Conservation (phyloP, 2,888 invertebrate species). For the Troides oblongomaculatus region DNA sequence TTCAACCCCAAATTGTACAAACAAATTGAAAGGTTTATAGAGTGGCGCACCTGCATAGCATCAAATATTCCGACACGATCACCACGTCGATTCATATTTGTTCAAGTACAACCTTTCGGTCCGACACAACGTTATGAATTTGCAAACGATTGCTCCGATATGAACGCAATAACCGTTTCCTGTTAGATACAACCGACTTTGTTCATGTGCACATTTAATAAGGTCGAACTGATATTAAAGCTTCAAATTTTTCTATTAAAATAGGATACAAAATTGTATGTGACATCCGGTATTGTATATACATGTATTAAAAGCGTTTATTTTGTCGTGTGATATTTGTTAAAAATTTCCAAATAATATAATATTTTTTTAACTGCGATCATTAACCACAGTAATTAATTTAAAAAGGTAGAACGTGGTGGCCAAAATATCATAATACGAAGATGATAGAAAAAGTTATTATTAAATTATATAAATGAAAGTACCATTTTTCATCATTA, state of each 20-base stretch:
- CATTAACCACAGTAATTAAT: too few species aligned
- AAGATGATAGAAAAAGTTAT: too few species aligned
- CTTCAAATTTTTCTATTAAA: not conserved
- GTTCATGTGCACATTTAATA: not conserved
- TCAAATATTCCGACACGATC: slow-evolving; percentile 45
- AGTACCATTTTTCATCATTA: too few species aligned
- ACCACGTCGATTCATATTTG: slow-evolving; percentile 29
- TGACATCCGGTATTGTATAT: too few species aligned
- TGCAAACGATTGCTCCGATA: slow-evolving; percentile 25
- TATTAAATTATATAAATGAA: too few species aligned
- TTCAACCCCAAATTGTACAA: slow-evolving; percentile 6
- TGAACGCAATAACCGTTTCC: slow-evolving; percentile 8
- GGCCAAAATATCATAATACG: too few species aligned
- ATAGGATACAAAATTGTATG: not conserved
- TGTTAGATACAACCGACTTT: not conserved
- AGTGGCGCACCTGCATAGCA: slow-evolving; percentile 44
- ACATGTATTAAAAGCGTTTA: too few species aligned
- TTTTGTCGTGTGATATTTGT: too few species aligned
- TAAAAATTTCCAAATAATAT: too few species aligned
- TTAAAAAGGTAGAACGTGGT: too few species aligned
- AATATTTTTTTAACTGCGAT: too few species aligned
- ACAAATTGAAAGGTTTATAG: slow-evolving; percentile 43
- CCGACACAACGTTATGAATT: slow-evolving; percentile 28
- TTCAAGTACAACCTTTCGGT: slow-evolving; percentile 15
- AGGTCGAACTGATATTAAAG: not conserved